Conservation (phyloP, 2,888 invertebrate species). For the Aporophyla nigra region DNA sequence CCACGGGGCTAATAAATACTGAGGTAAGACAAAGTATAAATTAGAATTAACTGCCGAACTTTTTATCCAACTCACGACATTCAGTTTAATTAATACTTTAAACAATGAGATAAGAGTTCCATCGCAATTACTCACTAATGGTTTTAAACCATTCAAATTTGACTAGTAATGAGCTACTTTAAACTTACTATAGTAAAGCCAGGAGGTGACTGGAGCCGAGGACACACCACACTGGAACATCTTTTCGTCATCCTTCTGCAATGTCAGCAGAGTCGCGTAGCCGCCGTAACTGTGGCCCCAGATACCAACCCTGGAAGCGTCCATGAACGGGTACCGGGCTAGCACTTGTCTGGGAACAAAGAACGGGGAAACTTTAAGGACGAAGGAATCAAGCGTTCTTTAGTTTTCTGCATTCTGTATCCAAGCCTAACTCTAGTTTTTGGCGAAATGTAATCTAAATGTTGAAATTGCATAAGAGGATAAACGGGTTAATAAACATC, state of each 20-base stretch:
- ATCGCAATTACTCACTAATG: not conserved
- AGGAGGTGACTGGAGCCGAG: conserved; percentile 97
- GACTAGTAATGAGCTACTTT: not conserved
- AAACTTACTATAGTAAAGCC: conserved; percentile 96
- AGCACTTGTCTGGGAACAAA: conserved; percentile 87
- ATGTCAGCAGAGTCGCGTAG: conserved; percentile 94
- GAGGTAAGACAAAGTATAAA: too few species aligned
- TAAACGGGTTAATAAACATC: not conserved
- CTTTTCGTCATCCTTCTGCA: conserved; percentile 93
- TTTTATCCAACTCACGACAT: too few species aligned
- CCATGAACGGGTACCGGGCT: conserved; percentile 92
- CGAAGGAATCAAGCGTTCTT: not conserved
- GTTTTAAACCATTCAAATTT: not conserved
- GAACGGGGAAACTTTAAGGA: too few species aligned
- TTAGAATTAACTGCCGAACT: too few species aligned
- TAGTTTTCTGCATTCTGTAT: too few species aligned
- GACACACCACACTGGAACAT: conserved; percentile 97
- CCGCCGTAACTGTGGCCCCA: conserved; percentile 99
- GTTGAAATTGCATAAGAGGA: not conserved
- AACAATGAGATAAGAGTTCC: too few species aligned
- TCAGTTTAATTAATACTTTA: too few species aligned
- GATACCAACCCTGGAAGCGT: conserved; percentile 93
- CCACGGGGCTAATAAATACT: too few species aligned
- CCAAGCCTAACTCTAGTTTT: not conserved
- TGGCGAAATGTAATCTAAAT: not conserved